Evolutionary conservation across 2,797 vertebrate species (phyloP).

Genomic region (Crax fasciolata): DNA sequence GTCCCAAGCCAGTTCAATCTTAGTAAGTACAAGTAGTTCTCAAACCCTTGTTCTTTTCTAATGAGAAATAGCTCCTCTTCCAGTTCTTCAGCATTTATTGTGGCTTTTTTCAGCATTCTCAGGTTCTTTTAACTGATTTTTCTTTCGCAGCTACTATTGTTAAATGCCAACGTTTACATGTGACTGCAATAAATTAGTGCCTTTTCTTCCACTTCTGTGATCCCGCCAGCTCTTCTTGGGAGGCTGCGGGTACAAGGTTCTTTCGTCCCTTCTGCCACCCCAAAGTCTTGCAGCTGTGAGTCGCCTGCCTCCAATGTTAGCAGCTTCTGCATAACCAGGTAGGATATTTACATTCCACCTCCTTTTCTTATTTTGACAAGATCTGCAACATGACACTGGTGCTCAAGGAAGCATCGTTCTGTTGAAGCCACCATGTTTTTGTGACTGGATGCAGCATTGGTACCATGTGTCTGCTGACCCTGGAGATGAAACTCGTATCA

Average conservation of each 20-base stretch:
- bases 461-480: not conserved
- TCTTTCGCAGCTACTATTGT: constrained; percentile 30
- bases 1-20: constrained; percentile 41
- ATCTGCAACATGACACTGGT: not conserved
- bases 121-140: constrained; percentile 59
- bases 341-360: not conserved
- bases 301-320: not conserved
- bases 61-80: constrained; percentile 54
- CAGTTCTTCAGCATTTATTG: constrained; percentile 49
- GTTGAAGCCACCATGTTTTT: fast-evolving
- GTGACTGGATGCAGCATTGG: fast-evolving
- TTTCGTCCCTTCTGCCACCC: not conserved
- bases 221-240: constrained; percentile 45
- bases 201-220: constrained; percentile 35
- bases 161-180: constrained; percentile 51
- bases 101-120: constrained; percentile 64
- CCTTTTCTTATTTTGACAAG: not conserved
- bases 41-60: constrained; percentile 48
- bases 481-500: not conserved
- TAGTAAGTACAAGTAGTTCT: constrained; percentile 51
- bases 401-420: not conserved
- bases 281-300: not conserved
- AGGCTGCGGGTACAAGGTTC: not conserved
- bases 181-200: constrained; percentile 39
- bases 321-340: not conserved